These are phyloP conservation scores for Drosophila watanabei DNA, from an alignment of 1,140 invertebrate genomes.

Conservation along the genomic window DNA sequence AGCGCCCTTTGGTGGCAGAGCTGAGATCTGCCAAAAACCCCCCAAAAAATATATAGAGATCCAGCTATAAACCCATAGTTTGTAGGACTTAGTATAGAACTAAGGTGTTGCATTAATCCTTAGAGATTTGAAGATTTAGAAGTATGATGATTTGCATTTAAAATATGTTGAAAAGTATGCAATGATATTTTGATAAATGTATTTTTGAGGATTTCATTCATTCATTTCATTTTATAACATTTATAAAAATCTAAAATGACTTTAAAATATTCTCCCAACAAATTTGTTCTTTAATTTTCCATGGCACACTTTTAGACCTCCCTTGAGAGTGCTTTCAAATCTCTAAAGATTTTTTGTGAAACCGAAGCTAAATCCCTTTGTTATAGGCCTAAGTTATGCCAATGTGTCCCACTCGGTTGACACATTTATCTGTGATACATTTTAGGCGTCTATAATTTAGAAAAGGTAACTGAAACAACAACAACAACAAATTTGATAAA, in stretches of 20 bases:
- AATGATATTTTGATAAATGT: background rate
- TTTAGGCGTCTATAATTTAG: conserved; percentile 67
- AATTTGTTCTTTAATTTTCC: background rate
- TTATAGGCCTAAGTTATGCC: conserved; percentile 72
- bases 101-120: background rate
- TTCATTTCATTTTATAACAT: no score
- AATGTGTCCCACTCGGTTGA: conserved; percentile 53
- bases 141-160: background rate
- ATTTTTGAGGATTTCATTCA: background rate
- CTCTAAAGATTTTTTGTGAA: background rate
- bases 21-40: conserved; percentile 33
- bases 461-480: conserved; percentile 31
- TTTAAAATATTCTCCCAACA: background rate
- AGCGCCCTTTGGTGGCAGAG: conserved; percentile 82
- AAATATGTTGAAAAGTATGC: background rate
- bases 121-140: background rate
- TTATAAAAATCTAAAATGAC: background rate
- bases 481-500: conserved; percentile 40
- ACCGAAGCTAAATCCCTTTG: conserved; percentile 42
- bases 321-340: background rate
- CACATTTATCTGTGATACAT: conserved; percentile 82
- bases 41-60: conserved; percentile 11
- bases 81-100: conserved; percentile 3
- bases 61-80: conserved; percentile 33
- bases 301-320: no score